A percentile compares a stretch with the other conserved stretches of the same genome.
phyloP scores from a whole-genome alignment of 2,888 invertebrate genomes.

The Glomeris marginata region DNA sequence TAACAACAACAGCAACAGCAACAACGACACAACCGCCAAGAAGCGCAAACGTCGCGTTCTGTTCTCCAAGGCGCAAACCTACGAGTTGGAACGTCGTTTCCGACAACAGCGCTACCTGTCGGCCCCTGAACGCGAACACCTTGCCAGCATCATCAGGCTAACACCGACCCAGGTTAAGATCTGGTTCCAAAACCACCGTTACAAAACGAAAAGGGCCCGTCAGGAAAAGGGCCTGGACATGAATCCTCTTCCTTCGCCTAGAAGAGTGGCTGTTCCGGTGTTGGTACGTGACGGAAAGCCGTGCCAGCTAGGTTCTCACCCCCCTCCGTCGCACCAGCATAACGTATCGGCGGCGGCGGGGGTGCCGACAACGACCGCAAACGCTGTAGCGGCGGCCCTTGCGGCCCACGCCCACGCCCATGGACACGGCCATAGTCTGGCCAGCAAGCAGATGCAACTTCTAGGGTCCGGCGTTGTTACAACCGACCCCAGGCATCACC shows the following conservation, averaged over 20 bases:
- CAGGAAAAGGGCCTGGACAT: conserved; percentile 61
- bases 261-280: conserved; percentile 87
- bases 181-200: conserved; percentile 98
- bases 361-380: conserved; percentile 53
- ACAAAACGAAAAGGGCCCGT: conserved; percentile 96
- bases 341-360: conserved; percentile 3
- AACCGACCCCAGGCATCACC: too few species aligned
- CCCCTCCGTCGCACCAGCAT: not conserved
- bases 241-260: conserved; percentile 60
- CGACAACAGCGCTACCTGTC: conserved; percentile 91
- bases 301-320: conserved; percentile 47
- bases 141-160: conserved; percentile 83
- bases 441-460: too few species aligned
- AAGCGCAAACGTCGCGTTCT: conserved; percentile 90
- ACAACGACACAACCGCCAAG: conserved; percentile 34
- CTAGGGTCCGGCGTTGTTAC: too few species aligned
- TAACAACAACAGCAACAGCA: conserved; percentile 12
- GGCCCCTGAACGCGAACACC: conserved; percentile 92
- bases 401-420: not conserved
- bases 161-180: conserved; percentile 96
- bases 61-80: conserved; percentile 95
- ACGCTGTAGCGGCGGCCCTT: conserved; percentile 21
- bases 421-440: not conserved
- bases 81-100: conserved; percentile 86
- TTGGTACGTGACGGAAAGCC: conserved; percentile 88